Conservation (phyloP, 1,140 invertebrate genomes). For the Drosophila repleta region DNA sequence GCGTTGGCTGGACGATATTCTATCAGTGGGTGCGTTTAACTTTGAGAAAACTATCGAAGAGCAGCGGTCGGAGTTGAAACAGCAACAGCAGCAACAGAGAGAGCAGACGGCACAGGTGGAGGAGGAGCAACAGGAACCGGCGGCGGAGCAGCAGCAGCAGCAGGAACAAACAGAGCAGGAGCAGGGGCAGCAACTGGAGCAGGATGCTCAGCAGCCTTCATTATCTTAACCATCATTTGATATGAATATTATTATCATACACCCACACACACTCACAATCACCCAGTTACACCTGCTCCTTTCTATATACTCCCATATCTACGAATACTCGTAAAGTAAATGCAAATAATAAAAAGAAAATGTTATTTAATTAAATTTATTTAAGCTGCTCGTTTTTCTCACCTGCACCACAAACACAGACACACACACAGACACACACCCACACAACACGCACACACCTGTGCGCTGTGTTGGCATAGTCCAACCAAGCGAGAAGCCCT, state of each 20-base stretch:
- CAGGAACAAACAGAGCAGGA: constrained; percentile 6
- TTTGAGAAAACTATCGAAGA: constrained; percentile 70
- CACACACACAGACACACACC: constrained; percentile 14
- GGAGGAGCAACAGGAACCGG: not conserved
- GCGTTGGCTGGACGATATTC: constrained; percentile 79
- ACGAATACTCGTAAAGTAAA: constrained; percentile 68
- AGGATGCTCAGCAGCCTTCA: constrained; percentile 45
- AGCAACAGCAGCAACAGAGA: constrained; percentile 36
- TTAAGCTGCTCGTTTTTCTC: constrained; percentile 76
- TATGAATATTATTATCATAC: constrained; percentile 57
- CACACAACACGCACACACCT: not conserved
- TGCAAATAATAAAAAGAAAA: constrained; percentile 79
- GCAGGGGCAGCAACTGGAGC: constrained; percentile 7
- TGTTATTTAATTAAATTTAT: constrained; percentile 83
- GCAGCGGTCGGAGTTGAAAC: constrained; percentile 34
- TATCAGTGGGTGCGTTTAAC: constrained; percentile 79
- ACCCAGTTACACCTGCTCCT: constrained; percentile 17
- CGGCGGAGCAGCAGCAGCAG: constrained; percentile 28
- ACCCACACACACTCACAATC: constrained; percentile 23
- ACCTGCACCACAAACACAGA: constrained; percentile 29
- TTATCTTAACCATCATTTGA: constrained; percentile 59
- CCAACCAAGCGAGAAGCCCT: constrained; percentile 11
- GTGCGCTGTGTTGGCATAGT: not conserved
- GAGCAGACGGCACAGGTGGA: constrained; percentile 20
- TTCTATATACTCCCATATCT: constrained; percentile 23